phyloP scores from a whole-genome alignment of 2,797 vertebrate species.

The Tamandua tetradactyla region DNA sequence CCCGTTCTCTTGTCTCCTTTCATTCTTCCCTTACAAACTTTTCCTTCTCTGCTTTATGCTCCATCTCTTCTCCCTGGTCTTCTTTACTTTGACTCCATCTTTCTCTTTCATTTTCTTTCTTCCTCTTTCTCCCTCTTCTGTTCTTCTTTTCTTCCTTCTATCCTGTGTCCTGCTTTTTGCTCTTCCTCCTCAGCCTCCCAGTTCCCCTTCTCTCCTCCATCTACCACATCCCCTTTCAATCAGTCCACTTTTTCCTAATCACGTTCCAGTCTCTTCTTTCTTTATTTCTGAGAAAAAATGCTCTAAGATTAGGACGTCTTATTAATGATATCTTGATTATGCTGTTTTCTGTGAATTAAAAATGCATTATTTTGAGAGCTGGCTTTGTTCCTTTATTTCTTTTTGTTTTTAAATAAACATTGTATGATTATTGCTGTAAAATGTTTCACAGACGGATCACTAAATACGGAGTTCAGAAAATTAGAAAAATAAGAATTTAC shows the following conservation, averaged over 20 bases:
- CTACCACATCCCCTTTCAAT: not conserved
- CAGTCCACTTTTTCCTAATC: not conserved
- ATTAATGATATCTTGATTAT: not conserved
- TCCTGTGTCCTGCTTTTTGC: not conserved
- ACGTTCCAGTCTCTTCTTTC: not conserved
- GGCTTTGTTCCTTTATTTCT: not conserved
- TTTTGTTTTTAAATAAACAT: not conserved
- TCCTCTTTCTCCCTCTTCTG: not conserved
- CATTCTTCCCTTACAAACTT: not conserved
- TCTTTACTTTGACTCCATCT: not conserved
- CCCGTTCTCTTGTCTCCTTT: not conserved
- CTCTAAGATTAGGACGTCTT: not conserved
- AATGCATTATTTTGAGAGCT: not conserved
- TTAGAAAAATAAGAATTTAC: not conserved
- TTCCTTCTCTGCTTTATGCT: not conserved
- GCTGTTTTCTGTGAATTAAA: not conserved
- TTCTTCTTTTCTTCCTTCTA: not conserved
- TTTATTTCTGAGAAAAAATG: not conserved
- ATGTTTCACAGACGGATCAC: not conserved
- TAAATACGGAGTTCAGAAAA: not conserved
- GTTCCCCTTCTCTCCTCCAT: not conserved
- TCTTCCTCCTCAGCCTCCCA: not conserved
- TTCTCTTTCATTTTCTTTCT: not conserved
- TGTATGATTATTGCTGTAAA: not conserved
- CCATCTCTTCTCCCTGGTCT: not conserved